Conservation (phyloP, 2,113 vertebrate species). For the Urocynchramus pylzowi region DNA sequence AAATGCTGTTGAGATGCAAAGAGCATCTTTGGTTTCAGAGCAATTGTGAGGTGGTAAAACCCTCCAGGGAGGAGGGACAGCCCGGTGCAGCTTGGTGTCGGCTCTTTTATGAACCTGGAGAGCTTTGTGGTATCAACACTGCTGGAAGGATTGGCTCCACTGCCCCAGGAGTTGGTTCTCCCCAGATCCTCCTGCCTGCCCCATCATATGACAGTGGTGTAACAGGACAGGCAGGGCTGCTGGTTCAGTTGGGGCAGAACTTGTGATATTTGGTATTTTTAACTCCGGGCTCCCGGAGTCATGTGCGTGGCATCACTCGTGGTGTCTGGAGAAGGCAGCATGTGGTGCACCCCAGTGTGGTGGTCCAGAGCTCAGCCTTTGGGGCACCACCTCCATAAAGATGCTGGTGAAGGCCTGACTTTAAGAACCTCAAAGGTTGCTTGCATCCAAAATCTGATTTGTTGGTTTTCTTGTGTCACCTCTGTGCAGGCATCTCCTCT, state of each 20-base stretch:
- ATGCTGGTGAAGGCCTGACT: neutral
- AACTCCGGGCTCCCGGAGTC: neutral
- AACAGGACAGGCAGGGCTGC: neutral
- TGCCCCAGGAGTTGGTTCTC: neutral
- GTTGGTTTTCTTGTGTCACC: neutral
- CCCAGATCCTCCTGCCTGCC: neutral
- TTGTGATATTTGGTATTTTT: slow-evolving; percentile 6
- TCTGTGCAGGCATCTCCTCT: neutral
- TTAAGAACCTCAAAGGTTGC: neutral
- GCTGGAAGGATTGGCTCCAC: neutral
- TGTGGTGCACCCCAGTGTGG: accelerated
- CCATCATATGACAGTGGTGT: neutral
- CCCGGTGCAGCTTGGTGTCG: neutral
- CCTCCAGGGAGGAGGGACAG: accelerated
- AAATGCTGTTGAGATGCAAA: neutral
- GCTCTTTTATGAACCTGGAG: neutral
- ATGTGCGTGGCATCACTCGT: accelerated
- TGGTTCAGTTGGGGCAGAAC: neutral
- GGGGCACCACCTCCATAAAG: neutral
- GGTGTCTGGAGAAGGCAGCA: neutral
- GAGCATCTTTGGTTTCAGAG: neutral
- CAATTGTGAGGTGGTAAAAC: neutral
- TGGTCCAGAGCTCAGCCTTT: neutral
- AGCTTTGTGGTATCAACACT: neutral
- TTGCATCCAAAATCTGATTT: neutral